A percentile compares a stretch with the other conserved stretches of the same genome.
Conservation (phyloP, 2,113 vertebrate species). For the Lophura nycthemera region DNA sequence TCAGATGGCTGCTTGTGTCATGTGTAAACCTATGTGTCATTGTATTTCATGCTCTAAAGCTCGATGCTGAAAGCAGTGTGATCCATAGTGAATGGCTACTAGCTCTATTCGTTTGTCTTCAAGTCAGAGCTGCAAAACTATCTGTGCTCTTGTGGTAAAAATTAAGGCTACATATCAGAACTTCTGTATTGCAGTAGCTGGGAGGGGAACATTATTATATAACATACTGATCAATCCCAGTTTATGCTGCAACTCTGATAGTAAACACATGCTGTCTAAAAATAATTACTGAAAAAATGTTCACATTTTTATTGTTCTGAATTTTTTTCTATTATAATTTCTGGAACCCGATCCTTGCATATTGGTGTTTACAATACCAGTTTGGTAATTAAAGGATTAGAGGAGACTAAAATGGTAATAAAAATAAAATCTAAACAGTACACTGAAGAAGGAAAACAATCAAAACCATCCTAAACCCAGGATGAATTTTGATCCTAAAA, state of each 20-base stretch:
- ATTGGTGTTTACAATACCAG: not conserved
- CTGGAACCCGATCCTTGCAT: not conserved
- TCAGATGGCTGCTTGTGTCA: not conserved
- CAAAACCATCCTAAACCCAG: not conserved
- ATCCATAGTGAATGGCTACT: not conserved
- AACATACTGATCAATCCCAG: not conserved
- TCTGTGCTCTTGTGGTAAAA: not conserved
- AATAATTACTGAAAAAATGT: not conserved
- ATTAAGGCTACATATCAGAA: not conserved
- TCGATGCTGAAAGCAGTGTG: not conserved
- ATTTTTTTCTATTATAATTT: not conserved
- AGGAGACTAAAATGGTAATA: not conserved
- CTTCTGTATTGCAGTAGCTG: fast-evolving
- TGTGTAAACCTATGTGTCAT: not conserved
- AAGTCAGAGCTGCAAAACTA: not conserved
- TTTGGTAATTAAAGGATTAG: not conserved
- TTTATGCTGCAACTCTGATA: not conserved
- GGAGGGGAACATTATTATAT: not conserved
- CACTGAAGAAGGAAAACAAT: not conserved
- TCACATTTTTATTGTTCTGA: not conserved
- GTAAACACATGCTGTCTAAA: not conserved
- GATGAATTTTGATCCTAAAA: not conserved
- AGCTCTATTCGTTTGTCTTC: not conserved
- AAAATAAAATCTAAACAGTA: not conserved
- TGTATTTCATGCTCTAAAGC: not conserved